Conservation (phyloP, 1,140 invertebrate genomes). For the Triops cancriformis region DNA sequence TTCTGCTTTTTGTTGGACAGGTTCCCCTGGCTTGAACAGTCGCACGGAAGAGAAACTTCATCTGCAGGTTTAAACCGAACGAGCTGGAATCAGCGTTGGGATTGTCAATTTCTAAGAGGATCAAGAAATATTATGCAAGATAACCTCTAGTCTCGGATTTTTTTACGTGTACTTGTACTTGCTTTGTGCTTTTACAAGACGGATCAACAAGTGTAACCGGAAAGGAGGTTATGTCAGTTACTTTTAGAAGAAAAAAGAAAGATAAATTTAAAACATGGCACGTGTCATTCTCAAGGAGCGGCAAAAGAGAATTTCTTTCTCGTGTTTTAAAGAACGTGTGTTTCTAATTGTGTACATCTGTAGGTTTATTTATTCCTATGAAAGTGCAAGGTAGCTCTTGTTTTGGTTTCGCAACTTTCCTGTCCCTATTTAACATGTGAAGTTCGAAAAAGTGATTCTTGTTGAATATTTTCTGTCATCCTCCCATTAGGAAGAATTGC, state of each 20-base stretch:
- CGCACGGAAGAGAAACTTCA: constrained; percentile 18
- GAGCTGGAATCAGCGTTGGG: neutral
- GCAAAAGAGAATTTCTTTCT: neutral
- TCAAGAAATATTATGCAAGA: constrained; percentile 7
- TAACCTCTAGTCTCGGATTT: neutral
- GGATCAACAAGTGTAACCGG: neutral
- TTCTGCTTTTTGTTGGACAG: neutral
- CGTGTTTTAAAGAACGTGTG: neutral
- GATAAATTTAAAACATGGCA: neutral
- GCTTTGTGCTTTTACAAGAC: constrained; percentile 10
- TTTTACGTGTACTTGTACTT: neutral
- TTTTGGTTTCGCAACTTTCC: neutral
- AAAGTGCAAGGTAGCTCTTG: neutral
- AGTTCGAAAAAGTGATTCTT: no score
- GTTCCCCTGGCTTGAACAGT: constrained; percentile 20
- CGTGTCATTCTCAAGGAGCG: neutral
- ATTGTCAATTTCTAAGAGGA: neutral
- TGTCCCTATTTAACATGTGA: neutral
- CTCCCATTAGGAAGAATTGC: neutral
- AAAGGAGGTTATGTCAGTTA: neutral
- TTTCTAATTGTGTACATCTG: neutral
- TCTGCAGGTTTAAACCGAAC: constrained; percentile 15
- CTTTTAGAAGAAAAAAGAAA: neutral
- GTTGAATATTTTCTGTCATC: neutral
- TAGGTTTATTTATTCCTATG: neutral